Base-by-base conservation (phyloP, 2,888 invertebrate genomes). In the Drosophila pegasa region DNA sequence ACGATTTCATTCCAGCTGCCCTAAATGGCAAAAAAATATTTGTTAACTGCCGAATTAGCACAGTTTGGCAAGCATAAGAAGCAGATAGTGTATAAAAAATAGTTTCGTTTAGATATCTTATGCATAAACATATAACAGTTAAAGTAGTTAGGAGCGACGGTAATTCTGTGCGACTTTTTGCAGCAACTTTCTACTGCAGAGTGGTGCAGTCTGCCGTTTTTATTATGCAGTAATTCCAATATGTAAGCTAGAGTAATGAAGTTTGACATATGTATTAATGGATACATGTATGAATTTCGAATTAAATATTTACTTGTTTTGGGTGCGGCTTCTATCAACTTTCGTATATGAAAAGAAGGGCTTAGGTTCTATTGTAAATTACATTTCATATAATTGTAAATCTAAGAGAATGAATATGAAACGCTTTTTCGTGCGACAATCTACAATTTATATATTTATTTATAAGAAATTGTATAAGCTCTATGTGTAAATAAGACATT, bases 41-140 rank as follows among this genome's bases (percentile, higher is more conserved):
- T 66, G 45, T 27, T 66, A 62, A 54, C 43, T 58, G 27, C 37
- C 43, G n/a, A 75, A 54, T 58, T 73, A 47, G 47, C 56, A 62
- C 58, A 69, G 54, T 38, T 12, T 35, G 8, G 3, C 20, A 29
- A 31, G 8, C 8, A 1, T 8, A 33, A 40, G 48, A 71, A 27
- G 50, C 58, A 35, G 43, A 67, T 56, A 56, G 56, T 57, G 9
- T n/a, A 10, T 35, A 50, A 35, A 10, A n/a, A 22, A 14, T 20
- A 33, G 10, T 22, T 18, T 22, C 22, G 5, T 8, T 29, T 35
- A 22, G 9, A 33, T 50, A 29, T 18, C 29, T 6, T 7, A 29
- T 8, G 12, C 12, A 47, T 12, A 18, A 1, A 18, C 10, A 8
- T 43, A 25, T n/a, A 25, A 41, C 16, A 45, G 25, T 5, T 27